Percentiles rank a stretch among this genome's conserved stretches.
Conservation (phyloP, 2,113 vertebrate genomes). For the Rhinoderma darwinii region DNA sequence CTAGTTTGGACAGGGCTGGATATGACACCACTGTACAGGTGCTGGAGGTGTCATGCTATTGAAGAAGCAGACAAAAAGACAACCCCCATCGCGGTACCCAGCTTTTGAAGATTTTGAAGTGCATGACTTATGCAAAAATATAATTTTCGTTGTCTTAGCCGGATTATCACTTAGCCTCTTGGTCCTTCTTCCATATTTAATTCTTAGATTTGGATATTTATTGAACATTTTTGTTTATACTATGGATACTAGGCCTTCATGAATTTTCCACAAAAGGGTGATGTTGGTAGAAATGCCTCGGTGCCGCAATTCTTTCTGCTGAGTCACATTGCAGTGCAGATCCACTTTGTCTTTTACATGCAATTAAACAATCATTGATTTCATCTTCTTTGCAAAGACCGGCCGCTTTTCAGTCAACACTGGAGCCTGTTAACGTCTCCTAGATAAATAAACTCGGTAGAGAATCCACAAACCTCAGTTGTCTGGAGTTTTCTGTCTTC, state of each 20-base stretch:
- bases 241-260: neutral
- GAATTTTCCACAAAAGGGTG: neutral
- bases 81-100: no score
- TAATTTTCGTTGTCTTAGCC: no score
- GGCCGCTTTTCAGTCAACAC: conserved; percentile 59
- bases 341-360: conserved; percentile 48
- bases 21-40: no score
- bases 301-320: neutral
- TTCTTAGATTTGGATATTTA: neutral
- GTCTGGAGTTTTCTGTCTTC: neutral
- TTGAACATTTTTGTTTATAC: no score
- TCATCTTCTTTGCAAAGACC: conserved; percentile 53
- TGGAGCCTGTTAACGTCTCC: conserved; percentile 41
- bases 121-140: no score
- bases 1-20: no score
- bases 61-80: no score
- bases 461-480: neutral
- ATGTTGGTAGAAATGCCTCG: neutral
- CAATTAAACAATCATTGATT: conserved; percentile 64
- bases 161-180: neutral
- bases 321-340: conserved; percentile 29
- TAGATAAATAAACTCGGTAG: conserved; percentile 39
- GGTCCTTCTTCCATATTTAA: neutral
- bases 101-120: no score
- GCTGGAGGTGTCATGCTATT: no score